These are phyloP conservation scores for Zelleria hepariella DNA, from an alignment of 2,888 invertebrate genomes.

Conservation along the genomic window DNA sequence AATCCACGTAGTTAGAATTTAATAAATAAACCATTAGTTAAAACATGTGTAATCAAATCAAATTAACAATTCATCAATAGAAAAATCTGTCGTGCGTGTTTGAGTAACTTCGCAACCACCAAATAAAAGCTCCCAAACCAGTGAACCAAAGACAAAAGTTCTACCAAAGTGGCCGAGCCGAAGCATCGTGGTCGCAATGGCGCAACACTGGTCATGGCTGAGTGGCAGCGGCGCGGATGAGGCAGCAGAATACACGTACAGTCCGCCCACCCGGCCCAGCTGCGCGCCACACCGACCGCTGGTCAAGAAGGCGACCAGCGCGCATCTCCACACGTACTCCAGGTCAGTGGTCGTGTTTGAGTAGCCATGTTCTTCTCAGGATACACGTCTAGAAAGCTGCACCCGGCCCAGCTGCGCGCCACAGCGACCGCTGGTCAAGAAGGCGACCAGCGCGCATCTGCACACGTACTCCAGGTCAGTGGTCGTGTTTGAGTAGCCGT, in stretches of 20 bases:
- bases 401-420: slow-evolving; percentile 53
- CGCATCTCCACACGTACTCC: slow-evolving; percentile 56
- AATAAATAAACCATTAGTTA: not conserved
- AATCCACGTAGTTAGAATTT: not conserved
- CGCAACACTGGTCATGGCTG: slow-evolving; percentile 65
- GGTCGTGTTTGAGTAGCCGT: too few species aligned
- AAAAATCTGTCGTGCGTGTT: too few species aligned
- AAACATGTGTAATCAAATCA: not conserved
- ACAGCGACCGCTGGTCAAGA: slow-evolving; percentile 58
- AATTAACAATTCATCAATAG: too few species aligned
- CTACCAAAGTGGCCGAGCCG: not conserved
- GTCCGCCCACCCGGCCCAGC: slow-evolving; percentile 55
- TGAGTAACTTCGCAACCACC: too few species aligned
- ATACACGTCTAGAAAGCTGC: slow-evolving; percentile 65
- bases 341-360: slow-evolving; percentile 37
- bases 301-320: slow-evolving; percentile 60
- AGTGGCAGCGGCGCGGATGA: slow-evolving; percentile 32
- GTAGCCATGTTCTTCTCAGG: too few species aligned
- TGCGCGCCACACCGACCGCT: slow-evolving; percentile 59
- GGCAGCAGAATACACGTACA: slow-evolving; percentile 58
- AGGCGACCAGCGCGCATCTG: slow-evolving; percentile 58
- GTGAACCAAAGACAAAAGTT: not conserved
- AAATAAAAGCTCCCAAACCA: too few species aligned
- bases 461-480: slow-evolving; percentile 59
- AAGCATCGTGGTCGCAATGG: slow-evolving; percentile 24